phyloP scores from a whole-genome alignment of 2,888 invertebrate genomes.

The Melipona beecheii region DNA sequence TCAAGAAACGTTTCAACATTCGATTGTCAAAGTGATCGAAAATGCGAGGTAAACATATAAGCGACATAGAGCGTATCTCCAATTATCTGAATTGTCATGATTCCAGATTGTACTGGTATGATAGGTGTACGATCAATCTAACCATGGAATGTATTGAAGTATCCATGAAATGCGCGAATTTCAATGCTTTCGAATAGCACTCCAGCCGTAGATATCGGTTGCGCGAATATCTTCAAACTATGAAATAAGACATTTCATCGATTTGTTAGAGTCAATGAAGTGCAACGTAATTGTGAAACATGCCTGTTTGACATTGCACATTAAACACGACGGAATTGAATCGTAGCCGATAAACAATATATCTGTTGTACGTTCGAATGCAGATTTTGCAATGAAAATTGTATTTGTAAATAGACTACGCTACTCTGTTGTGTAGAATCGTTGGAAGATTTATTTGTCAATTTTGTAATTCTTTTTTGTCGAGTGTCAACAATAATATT shows the following conservation, averaged over 20 bases:
- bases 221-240: conserved; percentile 7
- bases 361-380: neutral
- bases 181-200: conserved; percentile 12
- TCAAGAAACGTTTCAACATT: neutral
- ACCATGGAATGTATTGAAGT: conserved; percentile 39
- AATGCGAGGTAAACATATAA: neutral
- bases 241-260: neutral
- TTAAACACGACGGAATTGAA: neutral
- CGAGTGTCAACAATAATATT: too few relatives aligned
- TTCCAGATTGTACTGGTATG: conserved; percentile 36
- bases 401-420: neutral
- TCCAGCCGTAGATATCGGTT: neutral
- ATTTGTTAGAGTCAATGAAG: neutral
- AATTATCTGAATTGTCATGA: conserved; percentile 47
- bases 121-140: conserved; percentile 21
- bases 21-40: neutral
- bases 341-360: neutral
- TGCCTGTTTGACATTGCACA: neutral
- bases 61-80: conserved; percentile 10
- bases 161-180: conserved; percentile 38
- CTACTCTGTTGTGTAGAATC: neutral
- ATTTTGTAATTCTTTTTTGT: neutral
- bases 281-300: neutral
- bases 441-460: neutral
- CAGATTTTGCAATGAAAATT: neutral